Conservation (phyloP, 1,140 invertebrate species). For the Trachymyrmex septentrionalis region DNA sequence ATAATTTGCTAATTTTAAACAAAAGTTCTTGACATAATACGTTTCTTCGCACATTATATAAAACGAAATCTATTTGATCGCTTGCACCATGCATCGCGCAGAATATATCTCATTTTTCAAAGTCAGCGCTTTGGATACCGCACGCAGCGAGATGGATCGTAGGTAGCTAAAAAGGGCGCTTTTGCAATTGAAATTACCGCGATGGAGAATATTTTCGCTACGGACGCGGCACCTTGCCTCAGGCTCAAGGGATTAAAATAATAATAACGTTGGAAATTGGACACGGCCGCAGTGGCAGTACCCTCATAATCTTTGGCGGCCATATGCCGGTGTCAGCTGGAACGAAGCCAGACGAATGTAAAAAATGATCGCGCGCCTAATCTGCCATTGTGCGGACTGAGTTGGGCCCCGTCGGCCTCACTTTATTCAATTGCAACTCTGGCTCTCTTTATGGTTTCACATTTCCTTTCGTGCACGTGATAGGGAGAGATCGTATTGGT, state of each 20-base stretch:
- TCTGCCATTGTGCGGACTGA: constrained; percentile 78
- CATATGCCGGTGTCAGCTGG: constrained; percentile 79
- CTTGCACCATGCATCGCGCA: neutral
- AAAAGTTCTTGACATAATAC: constrained; percentile 15
- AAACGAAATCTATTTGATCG: constrained; percentile 48
- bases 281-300: constrained; percentile 75
- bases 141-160: constrained; percentile 43
- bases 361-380: constrained; percentile 81
- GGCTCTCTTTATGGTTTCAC: constrained; percentile 68
- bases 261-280: constrained; percentile 84
- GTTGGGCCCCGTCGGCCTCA: constrained; percentile 71
- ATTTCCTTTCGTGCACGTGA: constrained; percentile 62
- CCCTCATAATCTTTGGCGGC: constrained; percentile 79
- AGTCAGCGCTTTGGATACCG: constrained; percentile 42
- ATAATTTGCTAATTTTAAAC: constrained; percentile 23
- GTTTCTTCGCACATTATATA: constrained; percentile 12
- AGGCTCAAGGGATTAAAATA: constrained; percentile 82
- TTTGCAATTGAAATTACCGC: constrained; percentile 47
- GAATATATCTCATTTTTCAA: constrained; percentile 58
- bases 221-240: constrained; percentile 64
- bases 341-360: constrained; percentile 80
- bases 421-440: constrained; percentile 82
- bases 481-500: constrained; percentile 57
- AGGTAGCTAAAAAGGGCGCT: constrained; percentile 45
- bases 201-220: constrained; percentile 39